phyloP scores from a whole-genome alignment of 2,113 vertebrate species.

The Semnornis frantzii region DNA sequence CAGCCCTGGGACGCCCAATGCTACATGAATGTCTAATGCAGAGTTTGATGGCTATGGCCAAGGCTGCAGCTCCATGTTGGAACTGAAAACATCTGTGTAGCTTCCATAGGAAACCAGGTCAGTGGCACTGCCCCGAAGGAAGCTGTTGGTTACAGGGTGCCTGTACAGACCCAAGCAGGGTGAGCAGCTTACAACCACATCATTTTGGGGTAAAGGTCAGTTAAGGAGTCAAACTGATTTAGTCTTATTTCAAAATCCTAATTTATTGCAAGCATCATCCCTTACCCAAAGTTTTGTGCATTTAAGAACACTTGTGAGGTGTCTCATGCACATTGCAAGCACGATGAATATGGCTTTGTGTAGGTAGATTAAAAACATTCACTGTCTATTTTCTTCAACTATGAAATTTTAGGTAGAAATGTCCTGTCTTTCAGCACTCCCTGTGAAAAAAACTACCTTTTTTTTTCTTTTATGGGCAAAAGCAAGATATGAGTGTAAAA shows the following conservation, averaged over 20 bases:
- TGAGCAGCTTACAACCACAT: neutral
- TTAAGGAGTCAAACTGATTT: neutral
- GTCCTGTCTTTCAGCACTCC: neutral
- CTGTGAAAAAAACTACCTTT: neutral
- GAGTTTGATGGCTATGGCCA: slow-evolving; percentile 34
- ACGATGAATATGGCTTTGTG: neutral
- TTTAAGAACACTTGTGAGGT: neutral
- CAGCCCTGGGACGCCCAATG: slow-evolving; percentile 9
- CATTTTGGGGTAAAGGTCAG: slow-evolving; percentile 25
- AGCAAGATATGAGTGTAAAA: slow-evolving; percentile 35
- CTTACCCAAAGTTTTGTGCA: neutral
- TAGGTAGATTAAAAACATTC: neutral
- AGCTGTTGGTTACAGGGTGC: neutral
- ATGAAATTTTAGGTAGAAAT: slow-evolving; percentile 26
- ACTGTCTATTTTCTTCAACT: slow-evolving; percentile 21
- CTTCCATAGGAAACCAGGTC: slow-evolving; percentile 62
- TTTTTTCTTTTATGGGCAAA: slow-evolving; percentile 9
- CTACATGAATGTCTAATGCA: slow-evolving; percentile 59
- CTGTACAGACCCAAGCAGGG: neutral
- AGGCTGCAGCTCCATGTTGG: neutral
- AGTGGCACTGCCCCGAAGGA: slow-evolving; percentile 23
- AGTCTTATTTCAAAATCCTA: neutral
- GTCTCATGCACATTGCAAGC: neutral
- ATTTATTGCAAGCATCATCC: neutral
- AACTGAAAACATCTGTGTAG: slow-evolving; percentile 59